Evolutionary conservation across 1,140 invertebrate species (phyloP).

Genomic region (Apis cerana): DNA sequence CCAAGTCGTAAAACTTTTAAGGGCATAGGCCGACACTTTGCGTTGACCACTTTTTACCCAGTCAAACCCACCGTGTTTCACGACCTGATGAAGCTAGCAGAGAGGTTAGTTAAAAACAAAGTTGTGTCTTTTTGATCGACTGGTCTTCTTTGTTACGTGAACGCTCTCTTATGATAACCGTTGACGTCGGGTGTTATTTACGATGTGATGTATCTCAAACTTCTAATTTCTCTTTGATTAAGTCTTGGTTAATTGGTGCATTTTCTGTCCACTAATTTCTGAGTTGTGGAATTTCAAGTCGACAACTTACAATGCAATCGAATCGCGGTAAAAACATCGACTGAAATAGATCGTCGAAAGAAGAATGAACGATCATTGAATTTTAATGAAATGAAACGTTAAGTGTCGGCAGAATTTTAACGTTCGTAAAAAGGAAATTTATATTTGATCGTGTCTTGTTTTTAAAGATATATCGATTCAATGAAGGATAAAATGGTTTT

Average conservation of each 20-base stretch:
- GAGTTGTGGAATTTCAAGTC: not conserved
- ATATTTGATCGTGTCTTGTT: not conserved
- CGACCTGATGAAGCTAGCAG: slow-evolving; percentile 44
- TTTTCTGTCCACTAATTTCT: not conserved
- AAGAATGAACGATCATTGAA: not conserved
- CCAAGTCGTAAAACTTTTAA: slow-evolving; percentile 56
- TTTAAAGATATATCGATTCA: not conserved
- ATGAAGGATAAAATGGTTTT: not conserved
- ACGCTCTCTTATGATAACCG: slow-evolving; percentile 9
- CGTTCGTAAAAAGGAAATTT: not conserved
- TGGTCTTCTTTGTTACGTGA: not conserved
- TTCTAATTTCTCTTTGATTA: not conserved
- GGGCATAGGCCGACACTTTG: slow-evolving; percentile 37
- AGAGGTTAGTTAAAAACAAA: slow-evolving; percentile 3
- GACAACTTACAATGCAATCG: not conserved
- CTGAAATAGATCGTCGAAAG: not conserved
- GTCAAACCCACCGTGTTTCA: not conserved
- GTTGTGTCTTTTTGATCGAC: slow-evolving; percentile 9
- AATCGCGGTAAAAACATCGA: not conserved
- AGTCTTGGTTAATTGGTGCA: not conserved
- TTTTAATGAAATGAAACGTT: not conserved
- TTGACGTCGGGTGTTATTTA: not conserved
- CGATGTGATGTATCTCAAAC: not conserved
- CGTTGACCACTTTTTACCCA: slow-evolving; percentile 52
- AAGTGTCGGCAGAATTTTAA: not conserved